phyloP scores from a whole-genome alignment of 2,113 vertebrate species.

The Hyperoodon ampullatus region DNA sequence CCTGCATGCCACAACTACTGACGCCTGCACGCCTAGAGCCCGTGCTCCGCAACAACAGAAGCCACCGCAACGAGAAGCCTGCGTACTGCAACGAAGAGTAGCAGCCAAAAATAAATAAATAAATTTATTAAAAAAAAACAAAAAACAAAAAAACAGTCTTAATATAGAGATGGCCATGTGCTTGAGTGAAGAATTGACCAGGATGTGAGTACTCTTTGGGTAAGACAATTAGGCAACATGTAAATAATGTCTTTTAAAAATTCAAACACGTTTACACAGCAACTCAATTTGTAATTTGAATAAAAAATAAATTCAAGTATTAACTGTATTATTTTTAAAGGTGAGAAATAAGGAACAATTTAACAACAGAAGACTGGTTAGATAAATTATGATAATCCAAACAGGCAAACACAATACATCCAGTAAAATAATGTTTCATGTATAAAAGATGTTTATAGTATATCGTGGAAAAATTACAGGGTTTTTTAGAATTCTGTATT shows the following conservation, averaged over 20 bases:
- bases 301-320: neutral
- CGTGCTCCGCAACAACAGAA: too few species aligned
- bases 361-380: neutral
- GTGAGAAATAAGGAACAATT: neutral
- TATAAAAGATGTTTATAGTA: neutral
- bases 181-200: neutral
- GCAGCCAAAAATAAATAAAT: too few species aligned
- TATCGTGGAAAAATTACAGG: neutral
- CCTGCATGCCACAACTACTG: too few species aligned
- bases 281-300: neutral
- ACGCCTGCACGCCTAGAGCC: too few species aligned
- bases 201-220: neutral
- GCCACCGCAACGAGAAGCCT: too few species aligned
- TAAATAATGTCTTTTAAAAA: neutral
- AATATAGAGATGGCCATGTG: neutral
- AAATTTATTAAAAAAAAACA: too few species aligned
- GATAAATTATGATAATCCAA: conserved; percentile 16
- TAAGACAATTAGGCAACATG: neutral
- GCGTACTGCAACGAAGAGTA: too few species aligned
- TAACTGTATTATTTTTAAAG: conserved; percentile 15
- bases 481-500: conserved; percentile 8
- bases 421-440: conserved; percentile 21
- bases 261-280: neutral
- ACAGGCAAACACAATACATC: neutral
- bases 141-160: neutral